These are phyloP conservation scores for Centroberyx gerrardi DNA, from an alignment of 2,797 vertebrate genomes.

Conservation along the genomic window DNA sequence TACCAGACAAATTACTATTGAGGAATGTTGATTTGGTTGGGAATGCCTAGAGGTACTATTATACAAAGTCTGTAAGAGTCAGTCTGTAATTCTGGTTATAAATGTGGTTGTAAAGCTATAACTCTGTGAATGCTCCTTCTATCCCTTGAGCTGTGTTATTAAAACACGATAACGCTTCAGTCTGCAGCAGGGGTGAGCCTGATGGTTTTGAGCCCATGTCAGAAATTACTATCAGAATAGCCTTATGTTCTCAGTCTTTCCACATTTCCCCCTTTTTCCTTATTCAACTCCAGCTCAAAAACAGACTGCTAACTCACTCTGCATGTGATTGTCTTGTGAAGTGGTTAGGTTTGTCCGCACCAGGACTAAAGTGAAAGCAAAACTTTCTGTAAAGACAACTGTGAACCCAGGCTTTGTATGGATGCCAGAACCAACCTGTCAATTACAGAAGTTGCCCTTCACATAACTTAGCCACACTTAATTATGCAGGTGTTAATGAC, in stretches of 20 bases:
- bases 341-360: neutral
- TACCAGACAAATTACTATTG: constrained; percentile 26
- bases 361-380: too few species aligned
- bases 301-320: neutral
- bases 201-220: constrained; percentile 30
- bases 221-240: constrained; percentile 32
- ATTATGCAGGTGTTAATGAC: constrained; percentile 28
- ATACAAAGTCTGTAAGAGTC: constrained; percentile 24
- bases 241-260: constrained; percentile 20
- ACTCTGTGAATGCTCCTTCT: constrained; percentile 43
- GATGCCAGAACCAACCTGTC: constrained; percentile 2
- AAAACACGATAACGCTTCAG: constrained; percentile 50
- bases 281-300: constrained; percentile 12
- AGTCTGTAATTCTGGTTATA: constrained; percentile 49
- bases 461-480: neutral
- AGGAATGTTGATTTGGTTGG: constrained; percentile 30
- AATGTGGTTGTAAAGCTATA: constrained; percentile 56
- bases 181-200: constrained; percentile 32
- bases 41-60: constrained; percentile 36
- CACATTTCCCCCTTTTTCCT: neutral
- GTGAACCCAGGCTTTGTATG: neutral
- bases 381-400: too few species aligned
- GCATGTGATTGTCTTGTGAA: neutral
- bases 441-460: constrained; percentile 7
- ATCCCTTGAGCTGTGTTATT: constrained; percentile 47